A percentile compares a stretch with the other conserved stretches of the same genome.
phyloP scores from a whole-genome alignment of 2,797 vertebrate genomes.

The Harpagifer antarcticus region DNA sequence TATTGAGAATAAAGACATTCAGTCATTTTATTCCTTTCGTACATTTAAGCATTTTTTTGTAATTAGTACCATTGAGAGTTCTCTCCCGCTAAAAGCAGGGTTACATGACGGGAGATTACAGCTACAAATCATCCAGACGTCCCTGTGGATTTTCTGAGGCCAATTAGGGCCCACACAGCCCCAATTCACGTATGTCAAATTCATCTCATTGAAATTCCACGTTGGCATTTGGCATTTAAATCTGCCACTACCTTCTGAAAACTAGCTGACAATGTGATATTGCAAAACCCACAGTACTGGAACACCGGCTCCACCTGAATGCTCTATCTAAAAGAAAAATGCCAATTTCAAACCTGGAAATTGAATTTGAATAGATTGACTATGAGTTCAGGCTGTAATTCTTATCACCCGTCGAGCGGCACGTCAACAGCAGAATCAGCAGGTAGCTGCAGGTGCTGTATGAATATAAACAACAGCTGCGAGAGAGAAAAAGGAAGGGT shows the following conservation, averaged over 20 bases:
- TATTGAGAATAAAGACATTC: neutral
- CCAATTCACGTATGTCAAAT: slow-evolving; percentile 60
- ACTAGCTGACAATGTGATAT: slow-evolving; percentile 60
- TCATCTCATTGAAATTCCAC: slow-evolving; percentile 73
- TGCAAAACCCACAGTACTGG: slow-evolving; percentile 39
- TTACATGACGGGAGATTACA: slow-evolving; percentile 20
- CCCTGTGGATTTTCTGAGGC: slow-evolving; percentile 49
- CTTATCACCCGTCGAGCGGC: slow-evolving; percentile 59
- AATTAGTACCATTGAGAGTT: slow-evolving; percentile 17
- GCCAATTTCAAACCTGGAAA: slow-evolving; percentile 68
- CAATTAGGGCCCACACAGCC: slow-evolving; percentile 55
- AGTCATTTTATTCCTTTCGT: too few species aligned
- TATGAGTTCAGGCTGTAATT: slow-evolving; percentile 58
- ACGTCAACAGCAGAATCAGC: slow-evolving; percentile 70
- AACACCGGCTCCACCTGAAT: slow-evolving; percentile 24
- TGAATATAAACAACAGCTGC: slow-evolving; percentile 78
- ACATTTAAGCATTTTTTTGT: slow-evolving; percentile 13
- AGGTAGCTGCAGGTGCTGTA: slow-evolving; percentile 72
- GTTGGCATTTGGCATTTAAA: slow-evolving; percentile 71
- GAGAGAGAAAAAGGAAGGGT: slow-evolving; percentile 3
- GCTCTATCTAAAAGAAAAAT: slow-evolving; percentile 46
- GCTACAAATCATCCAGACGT: slow-evolving; percentile 39
- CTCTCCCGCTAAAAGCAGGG: slow-evolving; percentile 22
- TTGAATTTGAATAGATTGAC: slow-evolving; percentile 66
- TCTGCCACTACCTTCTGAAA: slow-evolving; percentile 50